A percentile compares a stretch with the other conserved stretches of the same genome.
Conservation (phyloP, 2,797 vertebrate genomes). For the Pseudomugil gertrudae region DNA sequence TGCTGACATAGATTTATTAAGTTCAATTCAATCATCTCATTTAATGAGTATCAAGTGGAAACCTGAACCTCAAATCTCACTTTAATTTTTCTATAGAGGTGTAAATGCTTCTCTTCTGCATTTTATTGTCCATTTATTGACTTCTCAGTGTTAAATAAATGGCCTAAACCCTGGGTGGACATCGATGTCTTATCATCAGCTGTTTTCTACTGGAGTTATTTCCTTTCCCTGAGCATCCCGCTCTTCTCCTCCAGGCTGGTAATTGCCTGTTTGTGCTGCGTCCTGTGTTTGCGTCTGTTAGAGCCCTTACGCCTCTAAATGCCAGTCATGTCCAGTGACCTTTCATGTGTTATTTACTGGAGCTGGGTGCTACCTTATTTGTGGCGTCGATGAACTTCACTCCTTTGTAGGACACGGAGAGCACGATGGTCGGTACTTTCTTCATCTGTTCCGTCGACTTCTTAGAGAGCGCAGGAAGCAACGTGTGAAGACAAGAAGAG, state of each 20-base stretch:
- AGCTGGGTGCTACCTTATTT: slow-evolving; percentile 88
- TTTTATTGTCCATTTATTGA: neutral
- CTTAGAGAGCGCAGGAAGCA: slow-evolving; percentile 74
- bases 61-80: neutral
- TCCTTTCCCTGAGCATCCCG: neutral
- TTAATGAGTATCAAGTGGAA: no score
- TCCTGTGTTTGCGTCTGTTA: no score
- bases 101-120: neutral
- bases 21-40: no score
- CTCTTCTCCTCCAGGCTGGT: slow-evolving; percentile 24
- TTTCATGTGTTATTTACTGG: slow-evolving; percentile 47
- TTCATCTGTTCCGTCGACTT: slow-evolving; percentile 99
- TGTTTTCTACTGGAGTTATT: no score
- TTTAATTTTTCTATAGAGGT: neutral
- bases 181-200: no score
- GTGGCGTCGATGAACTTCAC: slow-evolving; percentile 99
- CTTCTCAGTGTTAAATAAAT: slow-evolving; percentile 13
- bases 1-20: no score
- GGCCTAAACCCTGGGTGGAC: neutral
- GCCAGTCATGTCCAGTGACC: slow-evolving; percentile 38
- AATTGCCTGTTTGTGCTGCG: slow-evolving; percentile 18
- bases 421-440: slow-evolving; percentile 97
- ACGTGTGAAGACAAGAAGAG: slow-evolving; percentile 9
- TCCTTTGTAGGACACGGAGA: slow-evolving; percentile 98
- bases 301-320: slow-evolving; percentile 28